Evolutionary conservation across 2,797 vertebrate species (phyloP), one percentile per base, ranked within the genome.

Genomic region (Rallus crepitans): DNA sequence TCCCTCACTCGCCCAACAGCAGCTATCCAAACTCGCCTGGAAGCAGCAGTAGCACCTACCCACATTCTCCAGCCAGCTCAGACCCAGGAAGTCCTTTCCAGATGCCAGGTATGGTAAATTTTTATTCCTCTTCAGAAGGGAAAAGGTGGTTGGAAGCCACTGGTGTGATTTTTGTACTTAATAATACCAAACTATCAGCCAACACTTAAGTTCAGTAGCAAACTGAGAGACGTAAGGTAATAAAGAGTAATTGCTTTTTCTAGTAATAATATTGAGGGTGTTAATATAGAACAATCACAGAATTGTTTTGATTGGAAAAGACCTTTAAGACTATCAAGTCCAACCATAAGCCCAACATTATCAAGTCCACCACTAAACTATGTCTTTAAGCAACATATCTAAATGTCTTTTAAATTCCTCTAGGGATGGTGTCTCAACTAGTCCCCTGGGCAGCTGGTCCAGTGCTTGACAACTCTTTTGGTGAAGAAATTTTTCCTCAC

Each of bases 31-130:
- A 98, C 96, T 99, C 99, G 0, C 99, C 99, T 2, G 99, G 99
- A 70, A 98, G 99, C 78, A 98, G 99, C 98, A 99, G 98, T 28
- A 97, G 98, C 97, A 99, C 99, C 96, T 99, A 99, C 83, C 99
- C 99, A 0, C 99, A 99, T 83, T 99, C 99, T n/a, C 99, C 99
- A 21, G 98, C 98, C 98, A 99, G 99, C 98, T 99, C 99, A 3
- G 99, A 99, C 92, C 99, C 99, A 0, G 99, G 98, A 95, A 99
- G 99, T 96, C 99, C 99, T 82, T 99, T 99, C 97, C 99, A 99
- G 97, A 99, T 99, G 98, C 99, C 99, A 98, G 99, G 99, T 99
- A 97, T 94, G 93, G 76, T 80, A 59, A 40, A 33, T 56, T 68
- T 69, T 0, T 4, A 17, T 72, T 86, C 31, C 23, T 33, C 7